Conservation (phyloP, 2,888 invertebrate species). For the Acrobasis consociella region DNA sequence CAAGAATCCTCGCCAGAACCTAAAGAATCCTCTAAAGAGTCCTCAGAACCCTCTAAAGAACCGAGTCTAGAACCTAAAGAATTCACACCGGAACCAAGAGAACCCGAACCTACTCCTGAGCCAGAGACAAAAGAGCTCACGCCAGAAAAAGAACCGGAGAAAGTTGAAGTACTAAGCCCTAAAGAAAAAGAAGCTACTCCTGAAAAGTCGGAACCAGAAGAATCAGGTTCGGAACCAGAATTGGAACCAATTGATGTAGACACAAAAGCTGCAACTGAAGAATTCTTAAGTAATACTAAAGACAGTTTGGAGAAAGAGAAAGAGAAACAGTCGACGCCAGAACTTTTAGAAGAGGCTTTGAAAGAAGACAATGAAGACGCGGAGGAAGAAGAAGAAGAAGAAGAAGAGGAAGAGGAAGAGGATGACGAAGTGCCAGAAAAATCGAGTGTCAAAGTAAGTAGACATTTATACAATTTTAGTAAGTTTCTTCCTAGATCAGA, state of each 20-base stretch:
- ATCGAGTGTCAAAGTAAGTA: conserved; percentile 71
- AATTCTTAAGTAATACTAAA: conserved; percentile 56
- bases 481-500: too few relatives aligned
- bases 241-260: conserved; percentile 35
- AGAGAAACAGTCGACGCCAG: conserved; percentile 57
- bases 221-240: conserved; percentile 33
- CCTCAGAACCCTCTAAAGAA: conserved; percentile 36
- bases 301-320: conserved; percentile 46
- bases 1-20: conserved; percentile 32
- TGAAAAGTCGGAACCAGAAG: conserved; percentile 29
- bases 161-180: conserved; percentile 29
- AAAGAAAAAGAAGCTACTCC: conserved; percentile 25
- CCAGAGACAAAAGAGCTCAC: conserved; percentile 35
- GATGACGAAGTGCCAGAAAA: conserved; percentile 57
- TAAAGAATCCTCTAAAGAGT: conserved; percentile 33
- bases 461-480: not conserved
- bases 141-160: conserved; percentile 33
- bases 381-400: conserved; percentile 32
- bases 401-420: conserved; percentile 46
- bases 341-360: conserved; percentile 67
- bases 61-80: conserved; percentile 35
- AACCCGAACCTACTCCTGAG: conserved; percentile 17
- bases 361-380: conserved; percentile 41
- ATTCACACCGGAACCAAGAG: conserved; percentile 30
- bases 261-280: conserved; percentile 47